Percentiles rank a stretch among this genome's conserved stretches.
Evolutionary conservation across 2,888 invertebrate species (phyloP).

Genomic region (Andrena chrysosceles): DNA sequence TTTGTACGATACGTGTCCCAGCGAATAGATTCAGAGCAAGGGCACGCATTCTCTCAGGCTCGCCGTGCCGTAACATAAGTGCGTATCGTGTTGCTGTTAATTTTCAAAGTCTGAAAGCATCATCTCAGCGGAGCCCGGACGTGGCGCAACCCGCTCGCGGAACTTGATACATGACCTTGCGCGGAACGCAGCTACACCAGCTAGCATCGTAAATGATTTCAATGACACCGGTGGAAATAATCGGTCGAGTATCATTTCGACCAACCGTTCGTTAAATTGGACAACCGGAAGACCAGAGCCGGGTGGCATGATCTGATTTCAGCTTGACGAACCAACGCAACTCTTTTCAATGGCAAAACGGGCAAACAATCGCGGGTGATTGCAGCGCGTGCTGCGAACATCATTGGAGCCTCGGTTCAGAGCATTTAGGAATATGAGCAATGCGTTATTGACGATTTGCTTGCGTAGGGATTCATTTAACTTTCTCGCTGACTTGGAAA

Average conservation of each 20-base stretch:
- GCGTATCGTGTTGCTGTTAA: slow-evolving; percentile 69
- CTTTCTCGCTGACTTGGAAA: too few relatives aligned
- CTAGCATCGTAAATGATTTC: slow-evolving; percentile 72
- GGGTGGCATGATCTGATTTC: slow-evolving; percentile 50
- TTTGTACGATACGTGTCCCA: slow-evolving; percentile 7
- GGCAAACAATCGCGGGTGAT: neutral
- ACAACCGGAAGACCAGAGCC: slow-evolving; percentile 65
- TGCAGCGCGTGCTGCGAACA: neutral
- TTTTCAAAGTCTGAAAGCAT: slow-evolving; percentile 74
- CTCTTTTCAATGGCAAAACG: slow-evolving; percentile 31
- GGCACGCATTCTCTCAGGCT: slow-evolving; percentile 46
- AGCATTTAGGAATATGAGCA: too few relatives aligned
- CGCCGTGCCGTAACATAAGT: slow-evolving; percentile 56
- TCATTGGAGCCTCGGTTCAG: neutral
- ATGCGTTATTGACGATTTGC: too few relatives aligned
- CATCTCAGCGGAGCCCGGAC: slow-evolving; percentile 71
- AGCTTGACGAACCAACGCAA: slow-evolving; percentile 19
- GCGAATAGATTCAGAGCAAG: slow-evolving; percentile 48
- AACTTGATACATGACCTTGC: slow-evolving; percentile 84
- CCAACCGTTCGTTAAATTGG: slow-evolving; percentile 61
- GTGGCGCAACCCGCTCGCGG: slow-evolving; percentile 77
- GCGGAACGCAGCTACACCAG: slow-evolving; percentile 56
- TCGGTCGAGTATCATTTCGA: slow-evolving; percentile 65
- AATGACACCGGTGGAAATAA: slow-evolving; percentile 74
- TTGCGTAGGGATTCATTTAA: too few relatives aligned